Evolutionary conservation across 1,140 invertebrate species (phyloP), one percentile per base, ranked within the genome.

Genomic region (Sipha flava): DNA sequence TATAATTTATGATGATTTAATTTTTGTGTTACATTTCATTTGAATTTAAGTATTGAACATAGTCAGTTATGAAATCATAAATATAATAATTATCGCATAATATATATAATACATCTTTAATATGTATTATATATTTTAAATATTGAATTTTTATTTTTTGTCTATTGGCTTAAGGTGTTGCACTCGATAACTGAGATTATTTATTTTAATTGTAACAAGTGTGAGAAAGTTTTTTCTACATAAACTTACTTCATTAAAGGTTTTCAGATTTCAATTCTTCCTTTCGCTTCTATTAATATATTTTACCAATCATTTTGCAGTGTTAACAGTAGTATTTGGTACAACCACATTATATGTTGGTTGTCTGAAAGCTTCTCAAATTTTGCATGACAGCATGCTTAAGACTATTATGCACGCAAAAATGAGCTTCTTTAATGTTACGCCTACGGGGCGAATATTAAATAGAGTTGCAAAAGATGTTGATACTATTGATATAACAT

Each of bases 381-480:
- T 83, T 83, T 86, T 93, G 82, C 92, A 93, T 85, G 83, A 85
- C 45, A 80, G 80, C 64, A 86, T 93, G 73, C 88, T 95, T 72
- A 83, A 84, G 70, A 88, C 88, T 83, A 85, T 92, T 82, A 83
- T 94, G 82, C 87, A 85, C 79, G 89, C 88, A 82, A 90, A 92
- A 40, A 90, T 91, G 86, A 86, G 85, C 73, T 94, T 94, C 88
- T 94, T 94, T 86, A 92, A 94, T 86, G 87, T 86, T 57, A 91
- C 90, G 82, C 92, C 93, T 7, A 85, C 87, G 80, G 93, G 92
- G 82, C 87, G 92, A 82, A 89, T 94, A 82, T 85, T 94, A 80
- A 92, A 91, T 86, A 88, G 92, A 82, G 90, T 93, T 85, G 88
- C 89, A 81, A 92, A 91, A 87, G 93, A 93, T 86, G 86, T 91